Conservation (phyloP, 1,140 invertebrate species). For the Neodiprion virginianus region DNA sequence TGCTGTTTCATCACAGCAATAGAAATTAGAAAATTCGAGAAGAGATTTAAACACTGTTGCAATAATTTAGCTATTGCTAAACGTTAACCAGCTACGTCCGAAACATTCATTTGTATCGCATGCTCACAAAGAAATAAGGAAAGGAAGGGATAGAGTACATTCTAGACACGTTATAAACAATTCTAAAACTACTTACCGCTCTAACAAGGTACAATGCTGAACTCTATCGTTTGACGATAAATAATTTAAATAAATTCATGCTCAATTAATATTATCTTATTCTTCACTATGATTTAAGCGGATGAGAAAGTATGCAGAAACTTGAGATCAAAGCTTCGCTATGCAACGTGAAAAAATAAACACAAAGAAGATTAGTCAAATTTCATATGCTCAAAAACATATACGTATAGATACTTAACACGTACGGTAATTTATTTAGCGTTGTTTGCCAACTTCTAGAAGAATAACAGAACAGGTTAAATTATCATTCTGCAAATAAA, state of each 20-base stretch:
- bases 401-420: not conserved
- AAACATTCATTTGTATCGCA: not conserved
- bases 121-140: not conserved
- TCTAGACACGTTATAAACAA: not conserved
- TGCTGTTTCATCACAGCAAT: no score
- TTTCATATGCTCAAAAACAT: not conserved
- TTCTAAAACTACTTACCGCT: not conserved
- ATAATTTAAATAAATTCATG: not conserved
- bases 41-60: not conserved
- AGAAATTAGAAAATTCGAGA: not conserved
- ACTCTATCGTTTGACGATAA: not conserved
- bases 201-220: not conserved
- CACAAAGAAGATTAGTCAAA: not conserved
- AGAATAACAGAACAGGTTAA: not conserved
- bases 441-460: not conserved
- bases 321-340: no score
- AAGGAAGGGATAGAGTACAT: not conserved
- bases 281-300: no score
- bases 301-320: no score
- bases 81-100: not conserved
- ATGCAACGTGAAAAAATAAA: no score
- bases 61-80: not conserved
- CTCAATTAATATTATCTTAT: no score
- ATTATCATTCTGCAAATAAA: not conserved
- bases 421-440: not conserved